phyloP scores from a whole-genome alignment of 2,113 vertebrate species.

The Todiramphus saurophagus region DNA sequence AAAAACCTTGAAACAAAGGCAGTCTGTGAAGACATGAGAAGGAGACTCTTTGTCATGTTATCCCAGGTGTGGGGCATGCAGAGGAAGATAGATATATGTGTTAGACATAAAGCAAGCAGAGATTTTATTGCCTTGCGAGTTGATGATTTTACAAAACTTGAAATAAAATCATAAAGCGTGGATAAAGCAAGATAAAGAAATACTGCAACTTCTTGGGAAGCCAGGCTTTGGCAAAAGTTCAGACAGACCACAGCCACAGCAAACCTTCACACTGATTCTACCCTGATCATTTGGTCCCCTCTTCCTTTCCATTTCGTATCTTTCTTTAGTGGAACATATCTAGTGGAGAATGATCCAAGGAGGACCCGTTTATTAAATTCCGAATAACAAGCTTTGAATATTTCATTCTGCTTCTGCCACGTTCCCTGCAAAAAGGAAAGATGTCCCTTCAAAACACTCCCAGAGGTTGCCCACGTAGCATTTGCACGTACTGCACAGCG shows the following conservation, averaged over 20 bases:
- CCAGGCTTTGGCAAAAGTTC: not conserved
- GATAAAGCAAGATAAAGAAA: not conserved
- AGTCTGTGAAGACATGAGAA: not conserved
- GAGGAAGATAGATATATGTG: not conserved
- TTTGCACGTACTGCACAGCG: not conserved
- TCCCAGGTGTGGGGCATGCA: not conserved
- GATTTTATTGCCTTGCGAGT: not conserved
- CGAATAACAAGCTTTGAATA: not conserved
- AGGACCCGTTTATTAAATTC: not conserved
- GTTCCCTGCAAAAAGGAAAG: not conserved
- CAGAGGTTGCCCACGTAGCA: not conserved
- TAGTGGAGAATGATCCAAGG: not conserved
- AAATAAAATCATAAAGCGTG: not conserved
- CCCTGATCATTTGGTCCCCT: not conserved
- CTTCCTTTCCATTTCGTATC: not conserved
- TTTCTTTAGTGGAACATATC: not conserved
- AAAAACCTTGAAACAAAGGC: slow-evolving; percentile 5
- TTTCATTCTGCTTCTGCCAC: not conserved
- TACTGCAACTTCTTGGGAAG: not conserved
- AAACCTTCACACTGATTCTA: not conserved
- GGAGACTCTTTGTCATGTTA: not conserved
- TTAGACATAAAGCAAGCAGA: not conserved
- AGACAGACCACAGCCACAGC: not conserved
- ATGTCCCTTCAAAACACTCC: not conserved
- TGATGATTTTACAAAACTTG: not conserved